Base-by-base conservation (phyloP, 1,140 invertebrate genomes). In the Sinonovacula constricta region DNA sequence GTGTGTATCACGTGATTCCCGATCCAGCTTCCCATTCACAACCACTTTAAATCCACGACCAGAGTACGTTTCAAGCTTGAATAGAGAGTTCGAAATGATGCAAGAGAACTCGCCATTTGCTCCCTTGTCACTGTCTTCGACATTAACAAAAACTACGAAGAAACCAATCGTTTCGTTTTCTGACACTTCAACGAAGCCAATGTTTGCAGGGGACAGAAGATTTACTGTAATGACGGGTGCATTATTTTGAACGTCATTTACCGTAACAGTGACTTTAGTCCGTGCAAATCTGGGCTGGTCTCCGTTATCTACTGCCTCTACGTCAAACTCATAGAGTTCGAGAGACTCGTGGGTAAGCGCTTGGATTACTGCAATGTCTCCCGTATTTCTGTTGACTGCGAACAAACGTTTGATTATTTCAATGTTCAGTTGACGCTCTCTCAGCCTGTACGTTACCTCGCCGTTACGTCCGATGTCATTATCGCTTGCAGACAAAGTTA, bases 401-500 rank as follows among this genome's bases (percentile, higher is more conserved):
- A 82, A 82, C 28, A 56, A 59, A 5, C 39, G 2, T n/a, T 33
- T 70, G 12, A 79, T 74, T 12, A 53, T 49, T 4, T 74, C 59
- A 28, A 71, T 56, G 34, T 79, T 72, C 0, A 67, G 54, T 31
- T 77, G 75, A 1, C 66, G 70, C 26, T 65, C 62, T 28, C 54
- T 39, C 4, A 83, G 54, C 33, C 71, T 33, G 34, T 80, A 82
- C 12, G 60, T 34, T 31, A 83, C 62, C 63, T 51, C 15, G n/a
- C 70, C 81, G 53, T 87, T 87, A 7, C 62, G 33, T 14, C 76
- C 76, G 2, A 88, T 93, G 88, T 97, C 96, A 68, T 93, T 92
- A 89, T 97, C 96, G n/a, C 94, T 93, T 2, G 96, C 95, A 39
- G 93, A 92, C 0, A 96, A 93, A 83, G 93, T 93, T 3, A 88